Percentiles rank a stretch among this genome's conserved stretches.
Evolutionary conservation across 1,140 invertebrate genomes (phyloP).

Genomic region (Neodiprion fabricii): DNA sequence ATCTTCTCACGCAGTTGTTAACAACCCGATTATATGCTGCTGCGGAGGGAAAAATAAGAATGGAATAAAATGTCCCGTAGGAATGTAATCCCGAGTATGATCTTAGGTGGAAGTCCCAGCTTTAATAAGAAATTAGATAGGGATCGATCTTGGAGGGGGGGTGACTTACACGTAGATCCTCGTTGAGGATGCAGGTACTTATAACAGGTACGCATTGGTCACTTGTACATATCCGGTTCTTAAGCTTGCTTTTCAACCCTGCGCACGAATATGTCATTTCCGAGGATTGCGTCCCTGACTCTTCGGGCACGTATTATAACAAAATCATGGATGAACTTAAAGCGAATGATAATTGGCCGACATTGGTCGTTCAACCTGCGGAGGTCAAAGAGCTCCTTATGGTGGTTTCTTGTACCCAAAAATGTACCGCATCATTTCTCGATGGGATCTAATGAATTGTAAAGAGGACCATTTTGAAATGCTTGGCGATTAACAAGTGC

Average conservation of each 20-base stretch:
- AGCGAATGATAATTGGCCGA: not conserved
- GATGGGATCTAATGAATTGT: no score
- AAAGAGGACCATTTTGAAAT: slow-evolving; percentile 17
- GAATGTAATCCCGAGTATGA: not conserved
- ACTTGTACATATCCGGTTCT: no score
- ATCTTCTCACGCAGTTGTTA: no score
- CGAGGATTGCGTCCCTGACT: not conserved
- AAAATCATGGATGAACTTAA: not conserved
- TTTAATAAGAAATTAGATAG: slow-evolving; percentile 1
- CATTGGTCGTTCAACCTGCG: not conserved
- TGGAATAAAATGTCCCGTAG: not conserved
- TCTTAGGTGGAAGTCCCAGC: not conserved
- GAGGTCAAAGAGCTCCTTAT: no score
- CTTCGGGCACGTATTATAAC: no score
- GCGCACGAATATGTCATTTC: not conserved
- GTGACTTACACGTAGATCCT: not conserved
- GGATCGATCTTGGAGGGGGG: not conserved
- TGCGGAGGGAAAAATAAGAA: not conserved
- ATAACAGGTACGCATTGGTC: no score
- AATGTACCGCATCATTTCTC: no score
- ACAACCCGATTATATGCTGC: not conserved
- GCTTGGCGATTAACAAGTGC: not conserved
- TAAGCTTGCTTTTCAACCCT: not conserved
- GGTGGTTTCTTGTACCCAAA: no score
- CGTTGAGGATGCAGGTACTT: no score